Evolutionary conservation across 2,888 invertebrate species (phyloP).

Genomic region (Machimus atricapillus): DNA sequence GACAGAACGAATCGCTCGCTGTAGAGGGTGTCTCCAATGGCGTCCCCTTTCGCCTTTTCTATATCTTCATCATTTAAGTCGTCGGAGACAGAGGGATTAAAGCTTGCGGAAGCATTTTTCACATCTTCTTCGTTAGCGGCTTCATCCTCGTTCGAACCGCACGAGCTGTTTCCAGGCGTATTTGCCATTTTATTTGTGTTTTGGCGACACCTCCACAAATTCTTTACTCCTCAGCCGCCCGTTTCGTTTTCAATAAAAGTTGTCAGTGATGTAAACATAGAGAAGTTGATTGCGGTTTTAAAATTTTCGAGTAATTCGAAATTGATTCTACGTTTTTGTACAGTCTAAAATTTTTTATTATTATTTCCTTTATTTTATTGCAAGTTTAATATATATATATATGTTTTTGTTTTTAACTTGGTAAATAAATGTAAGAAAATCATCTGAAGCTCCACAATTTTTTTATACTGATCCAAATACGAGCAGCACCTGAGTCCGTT

Average conservation of each 20-base stretch:
- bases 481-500: too few relatives aligned
- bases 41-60: constrained; percentile 71
- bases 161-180: neutral
- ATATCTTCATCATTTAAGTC: constrained; percentile 53
- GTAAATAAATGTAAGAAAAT: too few relatives aligned
- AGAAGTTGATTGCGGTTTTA: neutral
- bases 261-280: constrained; percentile 10
- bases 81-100: constrained; percentile 50
- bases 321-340: neutral
- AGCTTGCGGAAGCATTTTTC: constrained; percentile 45
- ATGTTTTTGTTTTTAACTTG: too few relatives aligned
- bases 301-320: neutral
- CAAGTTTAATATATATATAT: too few relatives aligned
- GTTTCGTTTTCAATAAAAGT: neutral
- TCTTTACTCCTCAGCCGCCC: neutral
- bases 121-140: neutral
- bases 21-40: constrained; percentile 81
- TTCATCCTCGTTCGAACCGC: neutral
- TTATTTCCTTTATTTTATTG: too few relatives aligned
- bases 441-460: too few relatives aligned
- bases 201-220: neutral
- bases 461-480: too few relatives aligned
- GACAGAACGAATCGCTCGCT: constrained; percentile 78
- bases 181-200: constrained; percentile 15
- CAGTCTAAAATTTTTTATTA: neutral